phyloP scores from a whole-genome alignment of 2,113 vertebrate genomes.

The Struthio camelus region DNA sequence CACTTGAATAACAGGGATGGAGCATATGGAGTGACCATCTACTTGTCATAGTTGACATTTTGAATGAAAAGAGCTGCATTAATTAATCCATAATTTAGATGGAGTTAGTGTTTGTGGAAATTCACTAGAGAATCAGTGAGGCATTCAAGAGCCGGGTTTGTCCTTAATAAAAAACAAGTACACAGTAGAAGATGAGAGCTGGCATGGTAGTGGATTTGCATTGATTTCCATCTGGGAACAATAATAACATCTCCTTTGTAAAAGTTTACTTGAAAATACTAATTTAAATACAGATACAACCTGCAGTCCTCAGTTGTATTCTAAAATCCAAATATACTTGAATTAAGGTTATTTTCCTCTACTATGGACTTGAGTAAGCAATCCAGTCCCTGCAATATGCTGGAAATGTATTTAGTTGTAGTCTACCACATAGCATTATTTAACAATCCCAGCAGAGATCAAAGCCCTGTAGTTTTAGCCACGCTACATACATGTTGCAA shows the following conservation, averaged over 20 bases:
- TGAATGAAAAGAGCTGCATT: slow-evolving; percentile 8
- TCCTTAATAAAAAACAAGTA: not conserved
- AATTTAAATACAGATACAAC: not conserved
- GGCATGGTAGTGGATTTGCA: not conserved
- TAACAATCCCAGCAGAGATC: not conserved
- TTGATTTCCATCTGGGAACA: not conserved
- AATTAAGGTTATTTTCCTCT: not conserved
- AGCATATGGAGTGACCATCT: not conserved
- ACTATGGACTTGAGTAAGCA: not conserved
- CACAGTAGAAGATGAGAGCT: not conserved
- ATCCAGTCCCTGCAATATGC: not conserved
- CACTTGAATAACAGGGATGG: not conserved
- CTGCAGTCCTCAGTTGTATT: not conserved
- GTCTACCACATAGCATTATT: not conserved
- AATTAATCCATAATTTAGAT: not conserved
- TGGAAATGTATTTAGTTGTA: not conserved
- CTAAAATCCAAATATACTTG: not conserved
- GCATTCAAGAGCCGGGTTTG: not conserved
- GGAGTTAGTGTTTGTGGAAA: not conserved
- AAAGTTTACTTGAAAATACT: not conserved
- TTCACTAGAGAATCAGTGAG: not conserved
- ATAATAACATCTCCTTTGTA: not conserved
- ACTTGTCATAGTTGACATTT: slow-evolving; percentile 39
- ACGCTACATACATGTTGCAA: not conserved
- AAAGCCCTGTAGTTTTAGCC: not conserved